A percentile compares a stretch with the other conserved stretches of the same genome.
Conservation (phyloP, 2,797 vertebrate species). For the Lophotriccus pileatus region DNA sequence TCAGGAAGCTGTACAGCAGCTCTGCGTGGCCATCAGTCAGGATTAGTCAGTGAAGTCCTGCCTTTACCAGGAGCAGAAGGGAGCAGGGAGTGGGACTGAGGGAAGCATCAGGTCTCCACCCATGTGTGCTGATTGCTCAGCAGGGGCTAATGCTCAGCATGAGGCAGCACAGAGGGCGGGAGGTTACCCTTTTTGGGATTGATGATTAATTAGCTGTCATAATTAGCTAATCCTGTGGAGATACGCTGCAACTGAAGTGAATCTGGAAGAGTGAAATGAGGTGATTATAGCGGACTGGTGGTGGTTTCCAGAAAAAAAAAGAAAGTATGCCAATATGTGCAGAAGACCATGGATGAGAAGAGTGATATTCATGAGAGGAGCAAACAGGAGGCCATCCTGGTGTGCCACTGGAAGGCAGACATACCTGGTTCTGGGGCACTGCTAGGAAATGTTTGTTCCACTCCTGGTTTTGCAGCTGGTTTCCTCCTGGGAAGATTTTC, state of each 20-base stretch:
- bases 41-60: not conserved
- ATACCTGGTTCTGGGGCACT: not conserved
- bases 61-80: not conserved
- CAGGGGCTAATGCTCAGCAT: not conserved
- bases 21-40: not conserved
- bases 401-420: not conserved
- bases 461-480: not conserved
- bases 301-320: not conserved
- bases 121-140: not conserved
- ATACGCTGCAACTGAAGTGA: not conserved
- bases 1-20: not conserved
- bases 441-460: not conserved
- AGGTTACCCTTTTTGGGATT: constrained; percentile 6
- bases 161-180: not conserved
- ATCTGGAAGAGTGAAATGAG: not conserved
- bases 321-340: not conserved
- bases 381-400: fast-evolving
- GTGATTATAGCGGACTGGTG: not conserved
- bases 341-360: not conserved
- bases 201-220: constrained; percentile 49
- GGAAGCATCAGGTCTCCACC: not conserved
- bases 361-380: not conserved
- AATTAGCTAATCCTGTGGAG: constrained; percentile 29
- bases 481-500: not conserved
- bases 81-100: not conserved